phyloP scores from a whole-genome alignment of 2,113 vertebrate species.

The Proteles cristata region DNA sequence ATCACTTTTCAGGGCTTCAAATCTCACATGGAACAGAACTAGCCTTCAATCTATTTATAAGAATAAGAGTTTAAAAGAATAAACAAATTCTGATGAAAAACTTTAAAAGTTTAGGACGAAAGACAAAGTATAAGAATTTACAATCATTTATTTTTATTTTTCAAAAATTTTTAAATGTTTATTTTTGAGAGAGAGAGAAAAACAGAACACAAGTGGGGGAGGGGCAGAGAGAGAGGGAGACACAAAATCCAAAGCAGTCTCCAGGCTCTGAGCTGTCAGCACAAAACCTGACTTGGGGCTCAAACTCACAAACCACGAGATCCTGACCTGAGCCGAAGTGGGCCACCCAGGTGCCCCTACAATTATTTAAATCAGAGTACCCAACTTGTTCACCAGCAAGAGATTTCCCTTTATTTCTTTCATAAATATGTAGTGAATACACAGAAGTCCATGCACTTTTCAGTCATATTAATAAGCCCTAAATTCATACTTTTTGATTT shows the following conservation, averaged over 20 bases:
- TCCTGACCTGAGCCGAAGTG: too few species aligned
- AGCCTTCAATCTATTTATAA: constrained; percentile 17
- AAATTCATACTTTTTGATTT: constrained; percentile 16
- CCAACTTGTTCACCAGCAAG: neutral
- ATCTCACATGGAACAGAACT: constrained; percentile 20
- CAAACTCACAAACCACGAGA: too few species aligned
- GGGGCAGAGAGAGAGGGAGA: too few species aligned
- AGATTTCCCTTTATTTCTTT: neutral
- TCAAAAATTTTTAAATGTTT: too few species aligned
- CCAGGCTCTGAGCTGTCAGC: too few species aligned
- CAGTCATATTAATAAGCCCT: neutral
- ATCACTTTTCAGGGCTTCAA: constrained; percentile 20
- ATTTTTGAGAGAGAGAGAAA: too few species aligned
- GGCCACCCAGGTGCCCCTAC: neutral
- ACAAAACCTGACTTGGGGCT: too few species aligned
- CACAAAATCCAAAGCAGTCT: too few species aligned
- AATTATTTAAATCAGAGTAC: neutral
- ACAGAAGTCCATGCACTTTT: neutral
- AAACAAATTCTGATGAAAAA: constrained; percentile 27
- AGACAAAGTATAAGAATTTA: constrained; percentile 34
- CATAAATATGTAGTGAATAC: constrained; percentile 1
- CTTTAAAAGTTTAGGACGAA: neutral
- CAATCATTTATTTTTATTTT: neutral
- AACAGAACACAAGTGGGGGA: too few species aligned
- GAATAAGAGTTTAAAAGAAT: constrained; percentile 18